Percentiles rank a stretch among this genome's conserved stretches.
phyloP scores from a whole-genome alignment of 2,797 vertebrate genomes.

The Diglossa cyanea region DNA sequence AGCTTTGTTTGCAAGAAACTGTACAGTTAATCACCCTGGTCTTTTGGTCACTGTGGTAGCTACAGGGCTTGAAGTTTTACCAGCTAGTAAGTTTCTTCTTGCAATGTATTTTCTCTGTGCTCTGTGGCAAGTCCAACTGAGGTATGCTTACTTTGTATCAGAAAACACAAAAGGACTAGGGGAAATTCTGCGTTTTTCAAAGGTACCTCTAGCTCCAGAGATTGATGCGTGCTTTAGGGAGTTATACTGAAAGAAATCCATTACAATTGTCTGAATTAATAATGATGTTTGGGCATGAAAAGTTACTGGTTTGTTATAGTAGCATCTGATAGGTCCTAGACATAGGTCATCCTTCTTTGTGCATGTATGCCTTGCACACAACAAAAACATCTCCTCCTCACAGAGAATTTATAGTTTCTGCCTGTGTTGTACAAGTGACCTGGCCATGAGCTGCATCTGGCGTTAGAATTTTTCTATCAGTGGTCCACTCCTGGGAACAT shows the following conservation, averaged over 20 bases:
- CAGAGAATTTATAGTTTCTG: background rate
- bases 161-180: background rate
- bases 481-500: background rate
- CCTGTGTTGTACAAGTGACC: background rate
- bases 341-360: background rate
- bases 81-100: background rate
- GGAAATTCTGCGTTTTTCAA: background rate
- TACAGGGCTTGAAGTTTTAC: background rate
- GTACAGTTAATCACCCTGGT: background rate
- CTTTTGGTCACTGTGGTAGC: background rate
- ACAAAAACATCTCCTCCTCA: background rate
- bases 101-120: background rate
- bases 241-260: background rate
- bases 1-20: background rate
- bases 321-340: background rate
- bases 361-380: background rate
- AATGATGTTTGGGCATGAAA: background rate
- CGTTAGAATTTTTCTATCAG: background rate
- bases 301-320: background rate
- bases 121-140: background rate
- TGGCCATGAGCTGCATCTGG: background rate
- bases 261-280: background rate
- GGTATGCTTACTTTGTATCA: background rate
- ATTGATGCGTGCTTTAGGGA: background rate
- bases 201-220: background rate